Evolutionary conservation across 2,888 invertebrate genomes (phyloP).

Genomic region (Epirrhoe alternata): DNA sequence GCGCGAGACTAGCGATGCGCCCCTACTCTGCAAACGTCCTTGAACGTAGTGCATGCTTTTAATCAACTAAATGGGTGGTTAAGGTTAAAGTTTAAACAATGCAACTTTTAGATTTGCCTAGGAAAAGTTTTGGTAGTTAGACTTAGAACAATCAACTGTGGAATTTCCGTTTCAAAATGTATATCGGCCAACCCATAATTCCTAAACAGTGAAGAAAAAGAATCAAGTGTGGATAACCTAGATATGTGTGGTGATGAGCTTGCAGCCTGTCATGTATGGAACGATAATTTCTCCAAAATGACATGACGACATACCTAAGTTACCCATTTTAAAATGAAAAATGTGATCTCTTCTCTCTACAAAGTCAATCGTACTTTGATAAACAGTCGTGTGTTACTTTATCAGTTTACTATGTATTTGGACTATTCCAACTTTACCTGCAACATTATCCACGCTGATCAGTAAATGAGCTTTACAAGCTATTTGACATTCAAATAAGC

Average conservation of each 20-base stretch:
- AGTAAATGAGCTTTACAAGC: slow-evolving; percentile 19
- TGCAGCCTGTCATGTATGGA: too few relatives aligned
- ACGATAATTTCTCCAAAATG: too few relatives aligned
- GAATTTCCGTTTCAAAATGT: too few relatives aligned
- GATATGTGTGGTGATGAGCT: too few relatives aligned
- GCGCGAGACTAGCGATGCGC: slow-evolving; percentile 42
- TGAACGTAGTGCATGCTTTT: slow-evolving; percentile 33
- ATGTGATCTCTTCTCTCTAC: too few relatives aligned
- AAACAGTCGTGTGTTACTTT: too few relatives aligned
- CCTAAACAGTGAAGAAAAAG: too few relatives aligned
- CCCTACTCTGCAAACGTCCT: slow-evolving; percentile 44
- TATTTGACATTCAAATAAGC: slow-evolving; percentile 25
- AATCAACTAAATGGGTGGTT: slow-evolving; percentile 19
- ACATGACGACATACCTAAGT: too few relatives aligned
- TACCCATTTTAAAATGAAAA: too few relatives aligned
- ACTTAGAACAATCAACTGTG: not conserved
- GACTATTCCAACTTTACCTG: slow-evolving; percentile 2
- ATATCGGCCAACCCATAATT: too few relatives aligned
- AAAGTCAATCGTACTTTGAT: not conserved
- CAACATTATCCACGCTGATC: slow-evolving; percentile 13
- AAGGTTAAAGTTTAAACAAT: slow-evolving; percentile 15
- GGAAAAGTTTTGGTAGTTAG: slow-evolving; percentile 4
- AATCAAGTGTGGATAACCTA: too few relatives aligned
- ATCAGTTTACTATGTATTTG: too few relatives aligned
- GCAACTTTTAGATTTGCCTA: slow-evolving; percentile 3